These are phyloP conservation scores for Hiodon tergisus DNA, from an alignment of 2,113 vertebrate species.

Conservation along the genomic window DNA sequence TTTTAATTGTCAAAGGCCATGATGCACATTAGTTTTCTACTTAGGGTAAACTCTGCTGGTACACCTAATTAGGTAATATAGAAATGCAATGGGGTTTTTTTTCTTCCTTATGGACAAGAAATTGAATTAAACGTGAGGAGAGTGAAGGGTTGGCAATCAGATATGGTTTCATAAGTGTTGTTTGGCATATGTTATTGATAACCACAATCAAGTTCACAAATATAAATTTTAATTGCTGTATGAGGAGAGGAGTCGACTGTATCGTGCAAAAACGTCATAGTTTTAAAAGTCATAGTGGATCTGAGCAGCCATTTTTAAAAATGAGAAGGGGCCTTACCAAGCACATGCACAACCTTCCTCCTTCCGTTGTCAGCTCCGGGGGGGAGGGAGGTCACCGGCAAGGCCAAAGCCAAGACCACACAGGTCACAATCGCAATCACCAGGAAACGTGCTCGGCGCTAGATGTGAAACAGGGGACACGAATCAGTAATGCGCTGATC, in stretches of 20 bases:
- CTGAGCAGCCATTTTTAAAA: background rate
- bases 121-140: background rate
- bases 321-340: slow-evolving; percentile 62
- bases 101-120: background rate
- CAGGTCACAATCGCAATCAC: slow-evolving; percentile 28
- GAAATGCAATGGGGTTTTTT: background rate
- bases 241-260: no score
- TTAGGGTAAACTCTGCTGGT: background rate
- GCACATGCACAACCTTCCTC: slow-evolving; percentile 84
- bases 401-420: slow-evolving; percentile 43
- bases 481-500: background rate
- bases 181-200: background rate
- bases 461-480: slow-evolving; percentile 26
- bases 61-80: background rate
- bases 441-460: slow-evolving; percentile 34
- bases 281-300: background rate
- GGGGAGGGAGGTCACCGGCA: slow-evolving; percentile 29
- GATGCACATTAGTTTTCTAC: background rate
- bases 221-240: no score
- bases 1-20: background rate
- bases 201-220: background rate
- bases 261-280: no score
- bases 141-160: background rate
- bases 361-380: slow-evolving; percentile 55
- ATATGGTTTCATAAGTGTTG: background rate